Base-by-base conservation (phyloP, 2,797 vertebrate species). In the Numenius phaeopus region DNA sequence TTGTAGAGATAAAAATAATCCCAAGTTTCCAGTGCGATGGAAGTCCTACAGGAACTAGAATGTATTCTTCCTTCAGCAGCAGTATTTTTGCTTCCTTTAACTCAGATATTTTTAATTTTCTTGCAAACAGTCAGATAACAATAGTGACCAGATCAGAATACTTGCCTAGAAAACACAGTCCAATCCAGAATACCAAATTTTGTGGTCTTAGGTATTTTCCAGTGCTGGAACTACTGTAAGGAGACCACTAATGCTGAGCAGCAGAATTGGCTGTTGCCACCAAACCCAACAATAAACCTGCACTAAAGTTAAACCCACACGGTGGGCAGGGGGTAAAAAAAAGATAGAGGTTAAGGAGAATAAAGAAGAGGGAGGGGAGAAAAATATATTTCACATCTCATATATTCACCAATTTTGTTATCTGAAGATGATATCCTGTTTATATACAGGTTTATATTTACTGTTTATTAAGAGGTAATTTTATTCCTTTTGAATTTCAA, bases 1-100 rank as follows among this genome's bases (percentile, higher is more conserved):
- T 65, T 65, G 21, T 30, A 57, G 67, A 96, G 77, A 73, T 76
- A 94, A 95, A 54, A 86, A 52, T 83, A 83, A 92, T 80, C 91
- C 85, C 55, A 83, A 80, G 49, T 49, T 97, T 87, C 88, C 83
- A 79, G 73, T 58, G 42, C 37, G 69, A 7, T 64, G 64, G 13
- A 66, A 94, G 21, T 42, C 59, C 64, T 84, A 40, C 16, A 94
- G 83, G 70, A 95, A 90, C 59, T 40, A 76, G 44, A 73, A 87
- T 79, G 18, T 42, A 70, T 49, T 37, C 47, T 46, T 79, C 65
- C 58, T 93, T 58, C 65, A 92, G 86, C 69, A 90, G 40, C 58
- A 83, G 30, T 17, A 87, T 40, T 89, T 40, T 89, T 71, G 30
- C 44, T 83, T 94, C 52, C 54, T 87, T 87, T 65, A 84, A 83